Evolutionary conservation across 2,888 invertebrate genomes (phyloP).

Genomic region (Drosophila dives): DNA sequence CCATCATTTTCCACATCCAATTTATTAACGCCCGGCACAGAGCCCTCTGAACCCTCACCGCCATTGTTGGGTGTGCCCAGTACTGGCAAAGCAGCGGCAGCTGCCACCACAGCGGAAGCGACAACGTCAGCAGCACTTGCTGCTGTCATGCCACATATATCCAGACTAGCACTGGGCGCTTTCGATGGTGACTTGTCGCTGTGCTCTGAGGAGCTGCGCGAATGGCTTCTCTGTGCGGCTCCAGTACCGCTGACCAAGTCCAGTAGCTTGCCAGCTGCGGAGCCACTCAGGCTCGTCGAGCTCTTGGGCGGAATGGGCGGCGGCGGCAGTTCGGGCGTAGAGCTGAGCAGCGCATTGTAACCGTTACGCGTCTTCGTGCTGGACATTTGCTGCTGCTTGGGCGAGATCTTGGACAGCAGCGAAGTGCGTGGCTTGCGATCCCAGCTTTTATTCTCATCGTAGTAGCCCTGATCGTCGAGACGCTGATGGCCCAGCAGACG

Average conservation of each 20-base stretch:
- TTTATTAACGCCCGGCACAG: conserved; percentile 77
- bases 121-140: conserved; percentile 69
- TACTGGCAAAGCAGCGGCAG: conserved; percentile 63
- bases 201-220: conserved; percentile 84
- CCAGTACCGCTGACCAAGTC: conserved; percentile 68
- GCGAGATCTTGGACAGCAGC: conserved; percentile 84
- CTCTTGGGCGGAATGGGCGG: conserved; percentile 83
- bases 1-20: conserved; percentile 49
- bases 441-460: conserved; percentile 90
- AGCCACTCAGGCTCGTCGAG: conserved; percentile 30
- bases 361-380: conserved; percentile 84
- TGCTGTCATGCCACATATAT: conserved; percentile 40
- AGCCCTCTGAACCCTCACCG: conserved; percentile 85
- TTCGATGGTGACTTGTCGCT: conserved; percentile 86
- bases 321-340: conserved; percentile 83
- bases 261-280: conserved; percentile 68
- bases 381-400: conserved; percentile 82
- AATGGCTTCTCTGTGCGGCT: conserved; percentile 62
- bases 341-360: conserved; percentile 84
- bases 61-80: conserved; percentile 85
- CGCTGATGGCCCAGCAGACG: conserved; percentile 96
- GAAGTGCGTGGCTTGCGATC: conserved; percentile 83
- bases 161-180: conserved; percentile 31
- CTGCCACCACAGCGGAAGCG: conserved; percentile 66
- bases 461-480: conserved; percentile 96